Evolutionary conservation across 2,797 vertebrate species (phyloP), one percentile per base, ranked within the genome.

Genomic region (Limnodromus scolopaceus): DNA sequence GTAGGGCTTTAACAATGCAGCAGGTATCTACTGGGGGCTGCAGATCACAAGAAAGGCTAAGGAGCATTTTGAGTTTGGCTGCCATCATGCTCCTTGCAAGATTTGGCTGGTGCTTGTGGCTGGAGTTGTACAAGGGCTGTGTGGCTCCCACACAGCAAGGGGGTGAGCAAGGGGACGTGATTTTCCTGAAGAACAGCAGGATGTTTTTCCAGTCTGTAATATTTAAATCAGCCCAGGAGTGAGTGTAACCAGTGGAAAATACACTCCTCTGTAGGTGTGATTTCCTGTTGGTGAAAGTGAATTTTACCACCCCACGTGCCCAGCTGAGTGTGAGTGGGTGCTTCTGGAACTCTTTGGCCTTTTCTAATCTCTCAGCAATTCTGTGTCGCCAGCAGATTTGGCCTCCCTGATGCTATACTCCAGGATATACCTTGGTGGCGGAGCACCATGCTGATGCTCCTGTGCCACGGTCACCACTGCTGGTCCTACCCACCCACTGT

Each of bases 241-340:
- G 48, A 76, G 36, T 14, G 23, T 23, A 70, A 58, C 6, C 30
- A 5, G 27, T 13, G 64, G 28, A 84, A 84, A 89, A 45, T 8
- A 3, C 6, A 30, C 18, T 13, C 58, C 27, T 54, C 39, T 19
- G 0, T 24, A 19, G 19, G 16, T 0, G 1, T 28, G 46, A 46
- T 55, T 83, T 87, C n/a, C 16, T 39, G 41, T 1, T 46, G 46
- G 10, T 12, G 28, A 54, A 68, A 71, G 9, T 24, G 38, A 49
- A 6, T 36, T 63, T 57, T 45, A 18, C 4, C 4, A n/a, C 5
- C 5, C 3, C 11, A 3, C 0, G 2, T 30, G 18, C 16, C 65
- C 30, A n/a, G 9, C 6, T 55, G 15, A 20, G 55, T 32, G 65
- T 49, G 17, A 54, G n/a, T 3, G 2, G 19, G 10, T n/a, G 10